phyloP scores from a whole-genome alignment of 2,113 vertebrate species.

The Stigmatopora nigra region DNA sequence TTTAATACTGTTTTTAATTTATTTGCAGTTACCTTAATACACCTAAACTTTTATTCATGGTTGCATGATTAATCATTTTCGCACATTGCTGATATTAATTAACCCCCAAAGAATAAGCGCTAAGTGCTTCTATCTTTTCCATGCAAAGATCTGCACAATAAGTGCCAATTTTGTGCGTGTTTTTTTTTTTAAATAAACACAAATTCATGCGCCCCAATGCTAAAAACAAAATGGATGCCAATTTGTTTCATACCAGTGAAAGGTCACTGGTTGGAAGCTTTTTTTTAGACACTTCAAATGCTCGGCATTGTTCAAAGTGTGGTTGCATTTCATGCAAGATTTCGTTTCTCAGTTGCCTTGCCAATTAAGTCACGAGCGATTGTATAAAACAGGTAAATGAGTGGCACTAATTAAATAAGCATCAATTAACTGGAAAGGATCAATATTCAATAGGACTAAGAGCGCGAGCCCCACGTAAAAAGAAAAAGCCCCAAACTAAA shows the following conservation, averaged over 20 bases:
- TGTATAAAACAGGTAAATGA: conserved; percentile 25
- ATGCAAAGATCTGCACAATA: conserved; percentile 39
- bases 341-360: conserved; percentile 3
- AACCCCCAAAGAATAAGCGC: neutral
- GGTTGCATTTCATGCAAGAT: conserved; percentile 63
- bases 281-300: conserved; percentile 68
- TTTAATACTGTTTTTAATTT: neutral
- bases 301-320: conserved; percentile 69
- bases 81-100: neutral
- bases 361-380: conserved; percentile 30
- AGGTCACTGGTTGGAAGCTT: conserved; percentile 3
- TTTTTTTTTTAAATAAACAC: conserved; percentile 16
- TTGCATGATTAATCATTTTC: neutral
- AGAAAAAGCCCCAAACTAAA: conserved; percentile 34
- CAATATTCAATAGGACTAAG: neutral
- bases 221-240: conserved; percentile 18
- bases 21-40: neutral
- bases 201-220: conserved; percentile 31
- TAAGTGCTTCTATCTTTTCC: conserved; percentile 55
- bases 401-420: conserved; percentile 26
- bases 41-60: neutral
- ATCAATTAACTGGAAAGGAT: conserved; percentile 11
- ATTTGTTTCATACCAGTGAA: neutral
- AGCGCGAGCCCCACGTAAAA: neutral
- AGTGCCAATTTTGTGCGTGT: conserved; percentile 42